Base-by-base conservation (phyloP, 2,888 invertebrate genomes). In the Rhingia rostrata region DNA sequence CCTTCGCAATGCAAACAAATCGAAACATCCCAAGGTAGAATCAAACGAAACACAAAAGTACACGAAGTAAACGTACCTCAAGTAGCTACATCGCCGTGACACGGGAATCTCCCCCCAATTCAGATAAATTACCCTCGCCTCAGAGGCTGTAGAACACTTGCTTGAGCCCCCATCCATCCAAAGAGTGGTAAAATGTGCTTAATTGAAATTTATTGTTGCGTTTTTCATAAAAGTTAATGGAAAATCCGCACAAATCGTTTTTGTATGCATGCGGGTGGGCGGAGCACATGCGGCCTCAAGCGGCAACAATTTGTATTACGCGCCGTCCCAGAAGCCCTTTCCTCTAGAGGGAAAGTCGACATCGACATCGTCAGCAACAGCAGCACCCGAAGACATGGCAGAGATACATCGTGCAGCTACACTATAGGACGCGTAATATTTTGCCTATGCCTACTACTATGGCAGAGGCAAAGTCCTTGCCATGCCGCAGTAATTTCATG, bases 201-300 rank as follows among this genome's bases (percentile, higher is more conserved):
- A 84, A 84, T 84, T 84, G 75, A 84, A 84, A 84, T 84, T 80
- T 84, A 84, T 80, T 80, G 74, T 80, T 84, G 84, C 54, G 74
- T 84, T 54, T 80, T 75, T 69, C 56, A 80, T 70, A 84, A 80
- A 84, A 80, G 74, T 80, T 80, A 80, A 84, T 84, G 80, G 80
- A 75, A 84, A 84, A 83, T 73, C 63, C 79, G 64, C 60, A 75
- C 80, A 84, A 79, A 83, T 83, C 69, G 73, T 41, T 74, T 64
- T 22, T 64, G 39, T 63, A 61, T 69, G 45, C 67, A 30, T 69
- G 51, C 39, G 30, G n/a, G 35, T 5, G 12, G 30, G 37, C 10
- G 4, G 1, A 4, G 43, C 30, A 41, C 5, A 61, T 33, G 35
- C 72, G 53, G 69, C 79, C 79, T 54, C 79, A 64, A 74, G 69